These are phyloP conservation scores for Microtus oregoni DNA, from an alignment of 2,113 vertebrate species.

Conservation along the genomic window DNA sequence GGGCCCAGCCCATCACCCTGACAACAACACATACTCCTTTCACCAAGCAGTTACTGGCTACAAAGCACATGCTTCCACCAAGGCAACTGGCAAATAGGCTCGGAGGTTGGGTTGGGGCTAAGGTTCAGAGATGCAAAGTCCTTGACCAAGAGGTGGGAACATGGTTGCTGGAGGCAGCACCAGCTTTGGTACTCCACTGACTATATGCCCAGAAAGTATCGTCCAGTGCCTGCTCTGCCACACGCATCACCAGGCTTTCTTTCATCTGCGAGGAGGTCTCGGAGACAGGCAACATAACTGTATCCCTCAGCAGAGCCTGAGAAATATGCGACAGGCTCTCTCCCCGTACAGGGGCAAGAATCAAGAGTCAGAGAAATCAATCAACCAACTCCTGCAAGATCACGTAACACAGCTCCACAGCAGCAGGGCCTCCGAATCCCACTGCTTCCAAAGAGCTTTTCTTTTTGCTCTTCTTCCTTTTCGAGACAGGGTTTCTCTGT, in stretches of 20 bases:
- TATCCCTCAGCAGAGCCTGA: not conserved
- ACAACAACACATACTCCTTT: not conserved
- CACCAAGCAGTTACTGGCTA: not conserved
- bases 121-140: not conserved
- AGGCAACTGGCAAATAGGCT: not conserved
- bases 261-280: not conserved
- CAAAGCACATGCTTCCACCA: not conserved
- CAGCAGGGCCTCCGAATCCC: not conserved
- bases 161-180: not conserved
- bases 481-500: too few species aligned
- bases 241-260: not conserved
- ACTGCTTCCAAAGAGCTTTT: not conserved
- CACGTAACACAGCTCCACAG: not conserved
- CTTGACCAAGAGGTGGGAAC: not conserved
- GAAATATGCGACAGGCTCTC: not conserved
- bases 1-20: not conserved
- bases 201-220: accelerated
- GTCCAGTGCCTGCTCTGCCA: not conserved
- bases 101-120: not conserved
- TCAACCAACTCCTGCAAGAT: not conserved
- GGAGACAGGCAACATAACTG: not conserved
- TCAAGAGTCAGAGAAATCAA: not conserved
- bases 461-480: not conserved
- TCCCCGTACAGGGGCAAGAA: not conserved
- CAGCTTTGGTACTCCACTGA: not conserved